Percentiles rank a stretch among this genome's conserved stretches.
Evolutionary conservation across 2,888 invertebrate genomes (phyloP).

Genomic region (Eumacrocentrus americanus): DNA sequence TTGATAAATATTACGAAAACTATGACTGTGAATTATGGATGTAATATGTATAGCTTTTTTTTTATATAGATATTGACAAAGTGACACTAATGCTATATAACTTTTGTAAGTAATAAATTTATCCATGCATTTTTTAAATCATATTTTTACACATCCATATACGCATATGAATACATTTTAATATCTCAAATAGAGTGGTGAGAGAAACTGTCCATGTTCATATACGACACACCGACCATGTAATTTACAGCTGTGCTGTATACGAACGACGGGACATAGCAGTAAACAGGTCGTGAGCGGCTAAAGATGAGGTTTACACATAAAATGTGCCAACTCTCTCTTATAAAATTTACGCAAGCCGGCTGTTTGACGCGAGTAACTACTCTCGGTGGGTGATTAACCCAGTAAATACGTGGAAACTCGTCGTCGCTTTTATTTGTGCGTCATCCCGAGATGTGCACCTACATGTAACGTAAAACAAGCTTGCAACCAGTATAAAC

Average conservation of each 20-base stretch:
- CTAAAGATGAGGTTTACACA: background rate
- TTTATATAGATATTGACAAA: no score
- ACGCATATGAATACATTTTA: background rate
- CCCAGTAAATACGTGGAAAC: constrained; percentile 47
- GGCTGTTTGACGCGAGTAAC: constrained; percentile 19
- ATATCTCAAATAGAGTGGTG: background rate
- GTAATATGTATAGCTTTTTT: no score
- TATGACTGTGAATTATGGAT: no score
- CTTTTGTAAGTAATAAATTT: background rate
- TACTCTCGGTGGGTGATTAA: constrained; percentile 42
- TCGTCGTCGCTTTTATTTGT: constrained; percentile 45
- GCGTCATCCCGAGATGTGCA: constrained; percentile 22
- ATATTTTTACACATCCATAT: background rate
- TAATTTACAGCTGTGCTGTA: background rate
- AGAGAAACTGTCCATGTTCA: background rate
- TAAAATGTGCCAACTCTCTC: background rate
- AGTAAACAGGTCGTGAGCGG: background rate
- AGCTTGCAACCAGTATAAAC: no score
- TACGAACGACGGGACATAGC: background rate
- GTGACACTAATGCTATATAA: background rate
- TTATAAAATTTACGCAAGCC: background rate
- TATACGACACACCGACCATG: background rate
- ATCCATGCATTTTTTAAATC: background rate
- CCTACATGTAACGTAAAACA: background rate
- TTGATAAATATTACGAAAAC: no score